phyloP scores from a whole-genome alignment of 2,113 vertebrate species.

The Siniperca knerii region DNA sequence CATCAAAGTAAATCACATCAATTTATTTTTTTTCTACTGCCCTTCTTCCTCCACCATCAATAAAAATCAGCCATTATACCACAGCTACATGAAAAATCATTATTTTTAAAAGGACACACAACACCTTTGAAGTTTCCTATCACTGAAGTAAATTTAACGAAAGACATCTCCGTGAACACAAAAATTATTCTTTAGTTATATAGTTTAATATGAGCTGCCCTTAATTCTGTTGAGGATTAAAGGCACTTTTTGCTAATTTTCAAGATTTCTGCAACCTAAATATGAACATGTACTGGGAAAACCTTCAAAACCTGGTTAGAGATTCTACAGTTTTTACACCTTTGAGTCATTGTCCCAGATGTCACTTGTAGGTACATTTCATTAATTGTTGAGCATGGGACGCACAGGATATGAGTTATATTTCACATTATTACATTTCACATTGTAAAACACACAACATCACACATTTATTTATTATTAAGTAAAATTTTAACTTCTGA shows the following conservation, averaged over 20 bases:
- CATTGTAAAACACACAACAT: not conserved
- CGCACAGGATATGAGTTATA: not conserved
- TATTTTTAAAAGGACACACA: not conserved
- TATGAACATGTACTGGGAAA: not conserved
- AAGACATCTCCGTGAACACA: not conserved
- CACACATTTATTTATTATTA: not conserved
- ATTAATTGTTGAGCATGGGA: too few species aligned
- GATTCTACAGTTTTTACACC: not conserved
- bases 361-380: not conserved
- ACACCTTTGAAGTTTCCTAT: not conserved
- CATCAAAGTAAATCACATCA: constrained; percentile 1
- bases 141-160: not conserved
- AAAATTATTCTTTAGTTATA: not conserved
- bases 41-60: not conserved
- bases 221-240: not conserved
- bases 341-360: not conserved
- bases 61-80: not conserved
- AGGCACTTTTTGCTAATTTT: too few species aligned
- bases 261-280: not conserved
- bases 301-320: not conserved
- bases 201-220: not conserved
- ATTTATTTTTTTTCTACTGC: not conserved
- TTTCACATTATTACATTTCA: not conserved
- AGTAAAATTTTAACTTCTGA: not conserved
- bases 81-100: not conserved